Conservation (phyloP, 2,113 vertebrate genomes). For the Butorides virescens region DNA sequence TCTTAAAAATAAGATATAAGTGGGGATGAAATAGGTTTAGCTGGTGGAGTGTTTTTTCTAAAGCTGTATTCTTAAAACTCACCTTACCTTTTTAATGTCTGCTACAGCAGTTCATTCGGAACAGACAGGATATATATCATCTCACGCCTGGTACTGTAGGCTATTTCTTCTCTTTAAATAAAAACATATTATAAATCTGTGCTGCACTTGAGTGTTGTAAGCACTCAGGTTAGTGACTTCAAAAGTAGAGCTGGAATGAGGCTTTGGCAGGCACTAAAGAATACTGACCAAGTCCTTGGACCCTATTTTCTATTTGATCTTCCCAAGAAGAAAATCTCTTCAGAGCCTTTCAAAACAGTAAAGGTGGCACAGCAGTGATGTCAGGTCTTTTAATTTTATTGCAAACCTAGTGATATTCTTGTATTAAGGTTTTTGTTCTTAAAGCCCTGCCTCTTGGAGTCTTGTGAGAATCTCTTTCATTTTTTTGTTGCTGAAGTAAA, state of each 20-base stretch:
- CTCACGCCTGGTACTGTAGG: background rate
- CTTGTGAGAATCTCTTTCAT: background rate
- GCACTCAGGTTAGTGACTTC: slow-evolving; percentile 35
- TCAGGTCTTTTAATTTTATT: slow-evolving; percentile 24
- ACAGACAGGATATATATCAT: slow-evolving; percentile 53
- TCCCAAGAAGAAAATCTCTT: slow-evolving; percentile 5
- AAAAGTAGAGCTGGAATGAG: slow-evolving; percentile 27
- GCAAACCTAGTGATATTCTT: background rate
- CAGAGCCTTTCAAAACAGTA: background rate
- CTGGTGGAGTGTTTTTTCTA: slow-evolving; percentile 30
- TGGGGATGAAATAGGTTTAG: slow-evolving; percentile 48
- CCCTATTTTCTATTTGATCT: slow-evolving; percentile 29
- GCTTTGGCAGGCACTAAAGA: slow-evolving; percentile 23
- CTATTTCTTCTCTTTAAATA: slow-evolving; percentile 59
- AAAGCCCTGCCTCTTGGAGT: background rate
- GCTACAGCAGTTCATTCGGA: slow-evolving; percentile 18
- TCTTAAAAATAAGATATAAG: slow-evolving; percentile 58
- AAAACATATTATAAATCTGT: slow-evolving; percentile 62
- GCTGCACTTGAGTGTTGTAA: slow-evolving; percentile 24
- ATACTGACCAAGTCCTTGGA: background rate
- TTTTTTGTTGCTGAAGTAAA: background rate
- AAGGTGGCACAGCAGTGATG: background rate
- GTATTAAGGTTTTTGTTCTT: background rate
- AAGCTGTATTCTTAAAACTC: slow-evolving; percentile 34
- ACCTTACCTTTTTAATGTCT: slow-evolving; percentile 47